phyloP scores from a whole-genome alignment of 2,113 vertebrate genomes.

The Haplochromis vanheusdeni region DNA sequence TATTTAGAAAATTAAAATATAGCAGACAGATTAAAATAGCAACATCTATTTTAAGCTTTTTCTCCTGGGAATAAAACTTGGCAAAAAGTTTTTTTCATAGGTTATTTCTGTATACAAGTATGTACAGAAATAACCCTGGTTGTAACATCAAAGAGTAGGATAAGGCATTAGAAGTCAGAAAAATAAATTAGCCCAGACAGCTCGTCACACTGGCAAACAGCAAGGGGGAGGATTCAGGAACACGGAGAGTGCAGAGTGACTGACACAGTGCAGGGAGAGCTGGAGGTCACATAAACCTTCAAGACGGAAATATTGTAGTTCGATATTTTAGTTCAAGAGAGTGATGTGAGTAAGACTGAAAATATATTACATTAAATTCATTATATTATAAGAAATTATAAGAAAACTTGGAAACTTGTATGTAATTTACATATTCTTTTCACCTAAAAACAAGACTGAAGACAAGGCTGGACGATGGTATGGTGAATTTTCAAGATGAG shows the following conservation, averaged over 20 bases:
- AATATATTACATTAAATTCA: neutral
- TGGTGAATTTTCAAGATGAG: neutral
- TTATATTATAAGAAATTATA: neutral
- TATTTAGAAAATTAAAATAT: neutral
- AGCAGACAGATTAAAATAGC: neutral
- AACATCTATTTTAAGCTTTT: constrained; percentile 23
- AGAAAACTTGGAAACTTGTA: neutral
- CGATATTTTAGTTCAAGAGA: neutral
- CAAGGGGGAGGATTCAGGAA: neutral
- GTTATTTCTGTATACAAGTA: constrained; percentile 11
- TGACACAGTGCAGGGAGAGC: neutral
- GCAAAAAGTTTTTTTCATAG: constrained; percentile 5
- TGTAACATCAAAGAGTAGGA: constrained; percentile 46
- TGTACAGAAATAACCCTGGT: constrained; percentile 33
- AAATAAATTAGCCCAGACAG: constrained; percentile 40
- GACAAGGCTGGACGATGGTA: neutral
- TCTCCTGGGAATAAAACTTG: constrained; percentile 11
- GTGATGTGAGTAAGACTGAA: neutral
- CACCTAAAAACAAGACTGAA: neutral
- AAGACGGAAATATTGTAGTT: neutral
- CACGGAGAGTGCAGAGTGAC: neutral
- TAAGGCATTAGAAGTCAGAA: constrained; percentile 25
- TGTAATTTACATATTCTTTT: neutral
- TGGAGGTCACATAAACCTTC: neutral
- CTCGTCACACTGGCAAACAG: constrained; percentile 11